Evolutionary conservation across 2,113 vertebrate species (phyloP), one percentile per base, ranked within the genome.

Genomic region (Gulo gulo): DNA sequence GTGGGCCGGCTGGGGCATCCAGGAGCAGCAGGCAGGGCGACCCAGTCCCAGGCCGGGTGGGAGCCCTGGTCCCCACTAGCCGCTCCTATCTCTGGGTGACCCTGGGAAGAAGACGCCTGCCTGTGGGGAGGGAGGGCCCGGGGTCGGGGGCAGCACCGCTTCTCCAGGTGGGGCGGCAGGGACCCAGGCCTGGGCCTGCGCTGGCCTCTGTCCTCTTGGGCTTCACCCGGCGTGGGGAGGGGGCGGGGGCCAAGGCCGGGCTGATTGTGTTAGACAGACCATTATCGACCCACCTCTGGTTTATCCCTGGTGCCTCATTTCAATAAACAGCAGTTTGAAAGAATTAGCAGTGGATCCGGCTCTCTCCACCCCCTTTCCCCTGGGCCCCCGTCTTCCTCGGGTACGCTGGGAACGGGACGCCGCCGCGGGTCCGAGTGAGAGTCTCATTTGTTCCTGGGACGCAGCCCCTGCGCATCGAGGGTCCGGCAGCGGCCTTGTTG

Each of bases 261-360:
- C 98, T 99, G 98, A 99, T 99, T 98, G 91, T 98, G 99, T 99
- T 98, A 98, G 99, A 99, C 99, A 99, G 98, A 97, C 97, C 97
- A 63, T 86, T 95, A 99, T 99, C 94, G 98, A 99, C 98, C 98
- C n/a, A 23, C 95, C 95, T 89, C 96, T 65, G 71, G 98, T 96
- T 98, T 98, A 97, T 98, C 98, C 98, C 98, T 85, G 96, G 98
- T 97, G 98, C 98, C 98, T 98, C 98, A 98, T 99, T 99, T 98
- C 99, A 99, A 99, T 99, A 98, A 98, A 98, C 98, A 98, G 98
- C 98, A 97, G 98, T 98, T 99, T 94, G 98, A 98, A 95, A 93
- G 98, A 98, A 99, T 98, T 98, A 98, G 97, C 98, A 96, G 97
- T 98, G 98, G 98, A 98, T 98, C 67, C 29, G 9, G 95, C 83